Evolutionary conservation across 1,140 invertebrate species (phyloP).

Genomic region (Pomacea maculata): DNA sequence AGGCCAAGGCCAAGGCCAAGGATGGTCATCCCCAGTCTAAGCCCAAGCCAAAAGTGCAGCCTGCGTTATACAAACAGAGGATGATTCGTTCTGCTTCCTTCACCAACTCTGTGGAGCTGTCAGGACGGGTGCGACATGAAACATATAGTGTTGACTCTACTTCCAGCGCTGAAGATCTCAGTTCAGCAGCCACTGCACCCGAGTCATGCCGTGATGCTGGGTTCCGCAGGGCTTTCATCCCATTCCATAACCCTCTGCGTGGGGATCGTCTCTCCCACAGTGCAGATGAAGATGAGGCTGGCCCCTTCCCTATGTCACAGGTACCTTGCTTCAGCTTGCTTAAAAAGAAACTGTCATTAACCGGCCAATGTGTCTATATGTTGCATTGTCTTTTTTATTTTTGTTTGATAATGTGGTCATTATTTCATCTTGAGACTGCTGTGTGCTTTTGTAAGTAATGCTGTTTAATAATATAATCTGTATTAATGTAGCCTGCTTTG

Average conservation of each 20-base stretch:
- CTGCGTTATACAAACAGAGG: conserved; percentile 24
- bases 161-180: conserved; percentile 50
- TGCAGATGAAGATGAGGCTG: conserved; percentile 54
- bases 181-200: conserved; percentile 34
- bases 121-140: conserved; percentile 29
- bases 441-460: too few relatives aligned
- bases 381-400: conserved; percentile 1
- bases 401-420: background rate
- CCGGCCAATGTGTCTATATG: background rate
- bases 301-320: conserved; percentile 44
- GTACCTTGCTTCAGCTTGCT: conserved; percentile 20
- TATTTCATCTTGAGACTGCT: too few relatives aligned
- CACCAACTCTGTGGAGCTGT: conserved; percentile 46
- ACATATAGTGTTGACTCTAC: conserved; percentile 38
- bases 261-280: conserved; percentile 38
- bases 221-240: conserved; percentile 37
- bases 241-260: conserved; percentile 29
- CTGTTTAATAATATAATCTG: too few relatives aligned
- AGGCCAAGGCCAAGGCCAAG: conserved; percentile 67
- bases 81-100: conserved; percentile 57
- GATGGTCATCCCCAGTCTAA: conserved; percentile 9
- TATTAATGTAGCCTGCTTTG: too few relatives aligned
- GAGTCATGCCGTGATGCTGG: conserved; percentile 38
- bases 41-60: conserved; percentile 17
- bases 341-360: too few relatives aligned